A percentile compares a stretch with the other conserved stretches of the same genome.
These are phyloP conservation scores for Orchesella flavescens DNA, from an alignment of 2,888 invertebrate species.

Conservation along the genomic window DNA sequence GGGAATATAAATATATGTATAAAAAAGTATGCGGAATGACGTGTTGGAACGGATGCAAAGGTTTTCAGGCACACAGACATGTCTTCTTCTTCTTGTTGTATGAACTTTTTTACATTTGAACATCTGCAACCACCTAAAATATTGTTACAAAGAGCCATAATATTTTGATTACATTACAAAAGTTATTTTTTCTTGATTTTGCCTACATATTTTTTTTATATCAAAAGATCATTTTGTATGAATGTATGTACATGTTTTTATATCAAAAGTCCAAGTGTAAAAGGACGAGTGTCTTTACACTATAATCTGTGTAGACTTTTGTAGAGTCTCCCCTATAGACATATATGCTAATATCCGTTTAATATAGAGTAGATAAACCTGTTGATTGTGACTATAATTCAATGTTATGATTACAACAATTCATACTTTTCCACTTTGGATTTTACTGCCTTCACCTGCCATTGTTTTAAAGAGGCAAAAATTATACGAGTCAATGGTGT, in stretches of 20 bases:
- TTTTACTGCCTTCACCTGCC: slow-evolving; percentile 15
- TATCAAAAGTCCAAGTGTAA: not conserved
- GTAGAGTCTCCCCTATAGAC: no score
- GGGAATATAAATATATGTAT: no score
- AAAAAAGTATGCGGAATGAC: no score
- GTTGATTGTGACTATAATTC: slow-evolving; percentile 19
- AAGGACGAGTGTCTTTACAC: slow-evolving; percentile 36
- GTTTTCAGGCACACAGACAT: no score
- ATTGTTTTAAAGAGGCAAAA: slow-evolving; percentile 45
- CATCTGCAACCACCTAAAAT: not conserved
- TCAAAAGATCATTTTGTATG: not conserved
- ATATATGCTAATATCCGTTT: not conserved
- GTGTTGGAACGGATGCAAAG: no score
- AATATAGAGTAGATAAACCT: slow-evolving; percentile 17
- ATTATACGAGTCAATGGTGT: slow-evolving; percentile 14
- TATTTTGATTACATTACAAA: slow-evolving; percentile 46
- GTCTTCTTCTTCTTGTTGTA: no score
- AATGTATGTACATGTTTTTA: slow-evolving; percentile 2
- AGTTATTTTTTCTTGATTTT: slow-evolving; percentile 15
- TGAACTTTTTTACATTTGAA: no score
- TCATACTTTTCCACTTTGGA: slow-evolving; percentile 13
- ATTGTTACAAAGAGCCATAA: slow-evolving; percentile 50
- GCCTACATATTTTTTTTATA: slow-evolving; percentile 1
- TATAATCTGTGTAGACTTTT: no score
- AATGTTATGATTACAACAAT: slow-evolving; percentile 18